Percentiles rank a stretch among this genome's conserved stretches.
Conservation (phyloP, 2,113 vertebrate species). For the Gasterosteus aculeatus region DNA sequence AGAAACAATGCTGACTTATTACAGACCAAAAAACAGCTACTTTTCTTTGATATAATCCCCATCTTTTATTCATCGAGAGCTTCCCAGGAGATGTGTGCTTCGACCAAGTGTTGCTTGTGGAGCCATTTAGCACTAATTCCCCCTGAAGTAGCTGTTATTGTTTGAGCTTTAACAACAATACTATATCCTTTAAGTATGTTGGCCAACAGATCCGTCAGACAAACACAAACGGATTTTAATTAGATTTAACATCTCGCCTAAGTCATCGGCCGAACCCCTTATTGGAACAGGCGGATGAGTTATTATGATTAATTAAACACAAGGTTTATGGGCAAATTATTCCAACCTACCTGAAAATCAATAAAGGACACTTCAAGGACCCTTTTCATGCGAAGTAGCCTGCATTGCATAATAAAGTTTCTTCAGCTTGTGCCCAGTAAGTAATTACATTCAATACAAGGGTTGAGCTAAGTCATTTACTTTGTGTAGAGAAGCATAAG, state of each 20-base stretch:
- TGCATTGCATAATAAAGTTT: conserved; percentile 57
- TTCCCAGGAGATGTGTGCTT: conserved; percentile 48
- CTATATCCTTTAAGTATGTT: conserved; percentile 55
- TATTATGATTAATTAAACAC: conserved; percentile 75
- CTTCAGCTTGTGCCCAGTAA: conserved; percentile 54
- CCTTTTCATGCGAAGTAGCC: conserved; percentile 59
- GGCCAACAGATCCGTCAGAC: conserved; percentile 58
- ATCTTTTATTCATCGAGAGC: conserved; percentile 60
- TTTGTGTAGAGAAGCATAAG: conserved; percentile 53
- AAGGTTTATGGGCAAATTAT: conserved; percentile 66
- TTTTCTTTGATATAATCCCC: conserved; percentile 46
- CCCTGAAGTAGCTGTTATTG: conserved; percentile 53
- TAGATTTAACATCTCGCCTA: conserved; percentile 53
- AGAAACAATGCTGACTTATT: conserved; percentile 36
- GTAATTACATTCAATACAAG: conserved; percentile 65
- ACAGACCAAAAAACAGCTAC: conserved; percentile 31
- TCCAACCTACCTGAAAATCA: conserved; percentile 60
- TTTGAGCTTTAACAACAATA: conserved; percentile 57
- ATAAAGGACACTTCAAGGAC: conserved; percentile 75
- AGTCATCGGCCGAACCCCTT: conserved; percentile 36
- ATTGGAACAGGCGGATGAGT: conserved; percentile 64
- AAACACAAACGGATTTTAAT: conserved; percentile 62
- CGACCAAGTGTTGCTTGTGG: conserved; percentile 35
- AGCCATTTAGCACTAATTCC: conserved; percentile 59
- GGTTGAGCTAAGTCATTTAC: conserved; percentile 59